Evolutionary conservation across 2,113 vertebrate genomes (phyloP), one percentile per base, ranked within the genome.

Genomic region (Petaurus breviceps): DNA sequence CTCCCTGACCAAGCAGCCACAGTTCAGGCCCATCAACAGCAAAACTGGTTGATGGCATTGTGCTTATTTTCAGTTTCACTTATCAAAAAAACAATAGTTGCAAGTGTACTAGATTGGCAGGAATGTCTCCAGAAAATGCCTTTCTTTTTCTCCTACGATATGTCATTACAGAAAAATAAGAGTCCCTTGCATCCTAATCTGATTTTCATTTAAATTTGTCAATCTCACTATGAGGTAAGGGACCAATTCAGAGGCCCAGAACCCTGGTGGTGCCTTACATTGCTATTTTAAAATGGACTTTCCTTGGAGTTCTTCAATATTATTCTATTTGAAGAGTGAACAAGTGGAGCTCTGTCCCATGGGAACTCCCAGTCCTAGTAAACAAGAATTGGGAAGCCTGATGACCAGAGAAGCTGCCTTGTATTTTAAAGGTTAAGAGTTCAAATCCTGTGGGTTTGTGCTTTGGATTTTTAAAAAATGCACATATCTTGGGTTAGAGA

Each of bases 401-500:
- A 91, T 93, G 43, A 94, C 94, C 90, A 95, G 25, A 94, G 93
- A 14, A 90, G 57, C 96, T 52, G 94, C 91, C 95, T 96, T 90
- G 53, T 55, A 43, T 90, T 97, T 96, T 96, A 94, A 97, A 97
- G 93, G 95, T 96, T 91, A 97, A 92, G 93, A 95, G 98, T 97
- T 97, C 97, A 97, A 94, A 92, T 96, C 89, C 94, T 92, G 28
- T 92, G 90, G 96, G 92, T 95, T 95, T 96, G 84, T 25, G 46
- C 94, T 96, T n/a, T 90, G 57, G 54, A 77, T 77, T 94, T 53
- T 61, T 37, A 5, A 94, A 94, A 91, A 91, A 24, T 12, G 54
- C 61, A 77, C 0, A 0, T 89, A 89, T 84, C 94, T 93, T 91
- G 89, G 24, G 92, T 55, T 95, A 91, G 94, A 95, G 91, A 95